These are phyloP conservation scores for Caerostris extrusa DNA, from an alignment of 1,140 invertebrate species.

Conservation along the genomic window DNA sequence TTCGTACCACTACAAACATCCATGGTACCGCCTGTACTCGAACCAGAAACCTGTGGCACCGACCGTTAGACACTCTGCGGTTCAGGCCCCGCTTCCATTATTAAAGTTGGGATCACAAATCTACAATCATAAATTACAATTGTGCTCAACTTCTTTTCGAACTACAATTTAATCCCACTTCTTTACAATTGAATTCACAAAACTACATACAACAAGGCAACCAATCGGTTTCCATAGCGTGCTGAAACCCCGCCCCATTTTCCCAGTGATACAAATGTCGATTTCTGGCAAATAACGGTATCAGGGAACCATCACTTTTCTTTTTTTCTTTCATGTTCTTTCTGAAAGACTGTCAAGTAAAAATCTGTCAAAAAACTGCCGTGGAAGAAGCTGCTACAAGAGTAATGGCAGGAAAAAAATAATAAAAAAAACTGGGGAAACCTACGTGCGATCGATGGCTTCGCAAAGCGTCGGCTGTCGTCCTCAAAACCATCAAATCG, in stretches of 20 bases:
- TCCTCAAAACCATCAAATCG: slow-evolving; percentile 20
- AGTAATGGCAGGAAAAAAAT: background rate
- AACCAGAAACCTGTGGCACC: no score
- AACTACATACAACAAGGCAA: no score
- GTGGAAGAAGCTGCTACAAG: background rate
- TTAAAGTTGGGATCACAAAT: no score
- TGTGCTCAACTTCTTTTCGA: no score
- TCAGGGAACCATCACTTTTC: background rate
- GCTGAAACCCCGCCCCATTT: background rate
- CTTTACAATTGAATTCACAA: no score
- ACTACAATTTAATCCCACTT: no score
- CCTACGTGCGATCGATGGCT: slow-evolving; percentile 31
- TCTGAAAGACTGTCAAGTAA: slow-evolving; percentile 15
- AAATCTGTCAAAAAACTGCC: slow-evolving; percentile 20
- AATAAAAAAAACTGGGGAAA: background rate
- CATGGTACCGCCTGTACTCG: no score
- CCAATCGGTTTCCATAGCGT: background rate
- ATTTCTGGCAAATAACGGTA: slow-evolving; percentile 9
- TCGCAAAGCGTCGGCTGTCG: background rate
- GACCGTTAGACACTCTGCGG: no score
- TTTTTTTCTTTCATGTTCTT: background rate
- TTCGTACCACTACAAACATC: no score
- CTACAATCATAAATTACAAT: no score
- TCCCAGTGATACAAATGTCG: slow-evolving; percentile 9
- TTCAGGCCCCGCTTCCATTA: no score